phyloP scores from a whole-genome alignment of 2,888 invertebrate species.

The Nomada lathburiana region DNA sequence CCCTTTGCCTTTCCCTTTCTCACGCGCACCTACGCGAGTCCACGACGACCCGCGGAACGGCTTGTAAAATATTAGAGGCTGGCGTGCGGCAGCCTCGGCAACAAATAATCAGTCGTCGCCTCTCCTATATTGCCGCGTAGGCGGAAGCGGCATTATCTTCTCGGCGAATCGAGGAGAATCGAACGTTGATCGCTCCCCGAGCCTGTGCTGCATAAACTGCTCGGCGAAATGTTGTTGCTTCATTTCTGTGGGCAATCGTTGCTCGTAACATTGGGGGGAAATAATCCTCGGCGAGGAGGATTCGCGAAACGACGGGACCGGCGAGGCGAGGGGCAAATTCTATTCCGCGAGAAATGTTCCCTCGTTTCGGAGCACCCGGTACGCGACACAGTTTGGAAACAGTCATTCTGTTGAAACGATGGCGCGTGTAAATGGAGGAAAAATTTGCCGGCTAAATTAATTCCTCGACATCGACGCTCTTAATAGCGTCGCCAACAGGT shows the following conservation, averaged over 20 bases:
- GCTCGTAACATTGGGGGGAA: no score
- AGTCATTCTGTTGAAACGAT: not conserved
- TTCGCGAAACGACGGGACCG: not conserved
- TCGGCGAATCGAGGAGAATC: constrained; percentile 39
- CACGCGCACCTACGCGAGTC: constrained; percentile 37
- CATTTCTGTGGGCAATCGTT: not conserved
- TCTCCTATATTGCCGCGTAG: constrained; percentile 57
- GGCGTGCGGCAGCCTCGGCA: constrained; percentile 28
- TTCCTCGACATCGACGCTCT: constrained; percentile 39
- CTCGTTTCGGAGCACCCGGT: not conserved
- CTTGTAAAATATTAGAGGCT: constrained; percentile 57
- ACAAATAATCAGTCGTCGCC: constrained; percentile 59
- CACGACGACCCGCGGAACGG: constrained; percentile 18
- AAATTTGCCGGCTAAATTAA: constrained; percentile 45
- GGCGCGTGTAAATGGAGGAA: not conserved
- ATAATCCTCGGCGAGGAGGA: no score
- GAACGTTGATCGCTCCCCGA: constrained; percentile 21
- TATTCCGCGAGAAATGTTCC: not conserved
- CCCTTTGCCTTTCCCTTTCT: constrained; percentile 38
- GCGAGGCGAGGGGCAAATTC: not conserved
- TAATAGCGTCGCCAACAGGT: constrained; percentile 38
- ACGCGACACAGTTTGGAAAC: not conserved
- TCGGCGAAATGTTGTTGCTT: not conserved
- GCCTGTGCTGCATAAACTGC: not conserved
- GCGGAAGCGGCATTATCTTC: constrained; percentile 59